Conservation (phyloP, 2,113 vertebrate species). For the Ictalurus punctatus region DNA sequence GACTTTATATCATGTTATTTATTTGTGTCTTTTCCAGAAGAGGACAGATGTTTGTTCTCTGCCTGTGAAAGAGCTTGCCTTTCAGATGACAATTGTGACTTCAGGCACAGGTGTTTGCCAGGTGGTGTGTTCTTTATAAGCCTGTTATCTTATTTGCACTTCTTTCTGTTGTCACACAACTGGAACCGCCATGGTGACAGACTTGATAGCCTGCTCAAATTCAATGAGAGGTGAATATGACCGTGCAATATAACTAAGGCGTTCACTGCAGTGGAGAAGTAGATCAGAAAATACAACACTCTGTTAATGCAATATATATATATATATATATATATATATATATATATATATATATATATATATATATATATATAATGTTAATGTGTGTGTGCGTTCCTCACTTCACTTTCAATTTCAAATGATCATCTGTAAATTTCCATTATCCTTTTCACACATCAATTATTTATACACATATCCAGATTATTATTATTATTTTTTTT, state of each 20-base stretch:
- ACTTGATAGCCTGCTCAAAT: conserved; percentile 21
- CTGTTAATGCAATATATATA: neutral
- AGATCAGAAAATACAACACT: neutral
- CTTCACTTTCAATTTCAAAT: neutral
- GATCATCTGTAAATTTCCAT: neutral
- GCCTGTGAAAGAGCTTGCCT: conserved; percentile 6
- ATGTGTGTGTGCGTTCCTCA: neutral
- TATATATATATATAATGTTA: neutral
- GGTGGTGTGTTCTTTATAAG: conserved; percentile 13
- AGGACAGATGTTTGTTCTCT: conserved; percentile 28
- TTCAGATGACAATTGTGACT: conserved; percentile 28
- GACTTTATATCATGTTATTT: neutral
- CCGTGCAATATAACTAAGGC: neutral
- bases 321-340: neutral
- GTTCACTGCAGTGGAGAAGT: neutral
- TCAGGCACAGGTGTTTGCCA: conserved; percentile 17
- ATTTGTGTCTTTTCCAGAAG: neutral
- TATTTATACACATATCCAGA: too few relatives aligned
- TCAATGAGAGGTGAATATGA: conserved; percentile 29
- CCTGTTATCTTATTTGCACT: conserved; percentile 46
- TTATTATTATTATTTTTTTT: too few relatives aligned
- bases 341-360: too few relatives aligned
- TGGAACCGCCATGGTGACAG: conserved; percentile 15
- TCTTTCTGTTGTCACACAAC: conserved; percentile 45
- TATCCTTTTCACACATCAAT: too few relatives aligned